These are phyloP conservation scores for Meiosimyza platycephala DNA, from an alignment of 2,888 invertebrate genomes.

Conservation along the genomic window DNA sequence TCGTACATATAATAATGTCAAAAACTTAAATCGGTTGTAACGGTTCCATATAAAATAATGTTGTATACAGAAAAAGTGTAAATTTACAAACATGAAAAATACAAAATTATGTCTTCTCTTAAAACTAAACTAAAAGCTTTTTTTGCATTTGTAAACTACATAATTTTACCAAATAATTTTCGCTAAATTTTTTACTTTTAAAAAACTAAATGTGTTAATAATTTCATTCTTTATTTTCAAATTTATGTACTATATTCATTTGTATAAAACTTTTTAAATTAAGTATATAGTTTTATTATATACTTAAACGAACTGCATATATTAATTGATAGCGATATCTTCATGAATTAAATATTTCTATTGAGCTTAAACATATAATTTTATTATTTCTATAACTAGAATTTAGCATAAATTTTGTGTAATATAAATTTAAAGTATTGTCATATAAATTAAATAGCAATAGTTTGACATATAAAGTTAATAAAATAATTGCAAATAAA, in stretches of 20 bases:
- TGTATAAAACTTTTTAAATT: background rate
- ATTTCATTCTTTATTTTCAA: background rate
- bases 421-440: background rate
- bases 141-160: background rate
- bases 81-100: too few relatives aligned
- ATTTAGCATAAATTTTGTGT: too few relatives aligned
- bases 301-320: background rate
- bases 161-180: background rate
- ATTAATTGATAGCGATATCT: background rate
- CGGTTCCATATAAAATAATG: too few relatives aligned
- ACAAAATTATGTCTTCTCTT: too few relatives aligned
- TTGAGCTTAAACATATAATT: too few relatives aligned
- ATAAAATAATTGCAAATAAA: constrained; percentile 3
- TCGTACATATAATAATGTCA: too few relatives aligned
- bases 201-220: background rate
- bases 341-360: too few relatives aligned
- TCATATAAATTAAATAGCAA: background rate
- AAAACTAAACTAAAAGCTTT: too few relatives aligned
- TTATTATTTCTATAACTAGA: too few relatives aligned
- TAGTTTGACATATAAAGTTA: background rate
- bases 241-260: too few relatives aligned
- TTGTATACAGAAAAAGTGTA: too few relatives aligned
- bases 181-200: background rate
- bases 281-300: constrained; percentile 15
- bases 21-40: too few relatives aligned